Evolutionary conservation across 2,797 vertebrate species (phyloP).

Genomic region (Chloroceryle inda): DNA sequence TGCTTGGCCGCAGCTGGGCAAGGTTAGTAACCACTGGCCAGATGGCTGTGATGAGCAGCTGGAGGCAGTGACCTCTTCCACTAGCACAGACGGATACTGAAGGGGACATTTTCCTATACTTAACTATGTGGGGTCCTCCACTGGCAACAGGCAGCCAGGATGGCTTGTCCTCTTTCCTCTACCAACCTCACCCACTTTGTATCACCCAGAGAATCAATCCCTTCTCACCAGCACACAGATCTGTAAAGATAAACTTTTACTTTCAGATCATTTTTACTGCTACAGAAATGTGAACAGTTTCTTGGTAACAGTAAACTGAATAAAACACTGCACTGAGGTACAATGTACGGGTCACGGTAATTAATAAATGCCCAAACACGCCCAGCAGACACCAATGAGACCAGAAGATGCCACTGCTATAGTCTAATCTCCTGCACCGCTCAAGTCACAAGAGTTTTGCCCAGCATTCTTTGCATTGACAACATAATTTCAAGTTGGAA

Average conservation of each 20-base stretch:
- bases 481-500: neutral
- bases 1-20: neutral
- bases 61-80: neutral
- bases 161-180: neutral
- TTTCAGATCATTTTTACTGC: neutral
- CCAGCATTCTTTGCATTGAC: neutral
- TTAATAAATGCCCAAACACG: neutral
- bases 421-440: neutral
- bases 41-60: neutral
- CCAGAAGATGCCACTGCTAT: neutral
- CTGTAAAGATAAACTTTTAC: neutral
- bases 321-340: neutral
- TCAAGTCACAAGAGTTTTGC: neutral
- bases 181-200: neutral
- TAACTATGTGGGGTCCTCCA: accelerated
- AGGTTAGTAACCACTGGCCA: neutral
- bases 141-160: accelerated
- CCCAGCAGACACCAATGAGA: neutral
- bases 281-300: neutral
- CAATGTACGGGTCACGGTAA: accelerated
- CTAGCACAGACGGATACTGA: neutral
- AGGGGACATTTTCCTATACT: neutral
- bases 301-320: neutral
- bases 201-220: neutral
- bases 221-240: accelerated